These are phyloP conservation scores for Heteromyza rotundicornis DNA, from an alignment of 2,888 invertebrate species.

Conservation along the genomic window DNA sequence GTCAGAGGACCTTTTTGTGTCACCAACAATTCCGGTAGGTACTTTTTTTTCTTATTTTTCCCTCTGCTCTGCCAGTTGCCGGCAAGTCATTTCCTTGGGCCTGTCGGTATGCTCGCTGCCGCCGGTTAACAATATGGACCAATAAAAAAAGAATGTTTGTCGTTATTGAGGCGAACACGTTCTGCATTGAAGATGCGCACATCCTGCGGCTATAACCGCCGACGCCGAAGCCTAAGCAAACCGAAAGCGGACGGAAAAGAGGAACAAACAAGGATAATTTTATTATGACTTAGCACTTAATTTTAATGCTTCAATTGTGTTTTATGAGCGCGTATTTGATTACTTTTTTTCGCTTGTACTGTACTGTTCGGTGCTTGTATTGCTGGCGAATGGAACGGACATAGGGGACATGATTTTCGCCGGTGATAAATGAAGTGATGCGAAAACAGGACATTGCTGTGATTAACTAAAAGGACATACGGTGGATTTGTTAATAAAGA, in stretches of 20 bases:
- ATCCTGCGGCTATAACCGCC: neutral
- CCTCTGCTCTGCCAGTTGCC: too few species aligned
- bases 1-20: too few species aligned
- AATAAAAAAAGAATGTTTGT: neutral
- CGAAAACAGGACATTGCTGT: neutral
- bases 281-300: conserved; percentile 51
- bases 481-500: neutral
- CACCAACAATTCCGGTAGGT: too few species aligned
- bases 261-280: conserved; percentile 35
- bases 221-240: neutral
- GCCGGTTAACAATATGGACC: neutral
- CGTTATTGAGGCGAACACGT: neutral
- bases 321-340: conserved; percentile 39
- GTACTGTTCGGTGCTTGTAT: neutral
- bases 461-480: neutral
- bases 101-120: neutral
- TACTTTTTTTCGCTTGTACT: too few species aligned
- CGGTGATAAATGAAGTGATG: neutral
- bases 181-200: neutral
- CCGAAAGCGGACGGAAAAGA: neutral
- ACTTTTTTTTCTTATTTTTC: too few species aligned
- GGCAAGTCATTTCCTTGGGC: too few species aligned
- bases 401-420: neutral
- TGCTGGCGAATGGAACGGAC: neutral
- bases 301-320: conserved; percentile 53